These are phyloP conservation scores for Noctuana brunneofusca DNA, from an alignment of 2,888 invertebrate genomes.

Conservation along the genomic window DNA sequence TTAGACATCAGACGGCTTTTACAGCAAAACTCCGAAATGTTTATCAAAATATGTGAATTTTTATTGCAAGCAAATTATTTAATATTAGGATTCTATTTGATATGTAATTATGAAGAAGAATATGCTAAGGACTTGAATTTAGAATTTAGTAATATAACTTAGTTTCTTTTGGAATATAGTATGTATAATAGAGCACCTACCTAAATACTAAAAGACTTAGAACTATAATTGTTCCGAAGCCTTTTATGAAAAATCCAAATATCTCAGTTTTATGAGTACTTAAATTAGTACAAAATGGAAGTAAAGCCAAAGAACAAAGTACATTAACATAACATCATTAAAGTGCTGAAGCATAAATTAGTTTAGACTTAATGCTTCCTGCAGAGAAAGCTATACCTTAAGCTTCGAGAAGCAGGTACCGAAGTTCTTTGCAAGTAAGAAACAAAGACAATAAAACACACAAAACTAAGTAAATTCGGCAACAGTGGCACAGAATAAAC, in stretches of 20 bases:
- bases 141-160: no score
- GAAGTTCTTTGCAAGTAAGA: slow-evolving; percentile 12
- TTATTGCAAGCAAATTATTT: no score
- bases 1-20: slow-evolving; percentile 1
- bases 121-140: no score
- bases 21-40: not conserved
- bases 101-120: no score
- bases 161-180: no score
- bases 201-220: no score
- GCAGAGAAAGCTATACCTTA: slow-evolving; percentile 1
- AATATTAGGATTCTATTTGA: no score
- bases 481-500: slow-evolving; percentile 39
- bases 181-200: no score
- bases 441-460: slow-evolving; percentile 31
- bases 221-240: not conserved
- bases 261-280: not conserved
- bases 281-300: not conserved
- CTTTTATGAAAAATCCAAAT: not conserved
- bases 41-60: no score
- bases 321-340: slow-evolving; percentile 24
- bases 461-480: slow-evolving; percentile 40
- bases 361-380: slow-evolving; percentile 1
- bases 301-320: not conserved
- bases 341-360: slow-evolving; percentile 21
- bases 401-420: not conserved